Percentiles rank a stretch among this genome's conserved stretches.
Conservation (phyloP, 2,113 vertebrate genomes). For the Poeciliopsis turrubarensis region DNA sequence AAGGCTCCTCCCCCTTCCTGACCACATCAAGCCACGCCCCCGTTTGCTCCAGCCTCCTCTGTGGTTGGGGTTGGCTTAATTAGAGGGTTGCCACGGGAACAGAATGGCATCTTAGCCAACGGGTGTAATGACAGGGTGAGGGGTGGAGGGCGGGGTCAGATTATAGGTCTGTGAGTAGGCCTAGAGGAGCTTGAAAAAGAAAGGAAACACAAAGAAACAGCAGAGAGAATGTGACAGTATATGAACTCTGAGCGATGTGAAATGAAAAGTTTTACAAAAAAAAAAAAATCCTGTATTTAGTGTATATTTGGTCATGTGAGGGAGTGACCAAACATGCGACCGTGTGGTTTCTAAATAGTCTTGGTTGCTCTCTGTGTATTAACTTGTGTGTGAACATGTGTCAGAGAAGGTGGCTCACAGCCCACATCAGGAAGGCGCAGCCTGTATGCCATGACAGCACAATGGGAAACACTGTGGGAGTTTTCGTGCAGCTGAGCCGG, state of each 20-base stretch:
- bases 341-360: constrained; percentile 38
- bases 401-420: constrained; percentile 62
- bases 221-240: constrained; percentile 42
- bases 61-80: constrained; percentile 76
- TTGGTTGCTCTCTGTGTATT: constrained; percentile 33
- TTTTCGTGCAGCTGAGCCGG: constrained; percentile 52
- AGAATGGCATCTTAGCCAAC: constrained; percentile 75
- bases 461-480: constrained; percentile 65
- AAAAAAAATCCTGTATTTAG: background rate
- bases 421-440: constrained; percentile 56
- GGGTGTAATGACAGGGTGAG: constrained; percentile 82
- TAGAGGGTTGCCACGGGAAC: constrained; percentile 81
- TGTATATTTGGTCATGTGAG: background rate
- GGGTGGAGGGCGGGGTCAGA: constrained; percentile 80
- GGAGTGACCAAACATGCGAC: constrained; percentile 47
- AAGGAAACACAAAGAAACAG: constrained; percentile 41
- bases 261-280: constrained; percentile 4
- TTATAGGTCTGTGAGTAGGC: constrained; percentile 74
- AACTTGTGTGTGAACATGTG: constrained; percentile 7
- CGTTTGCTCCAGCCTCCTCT: constrained; percentile 33
- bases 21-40: constrained; percentile 60
- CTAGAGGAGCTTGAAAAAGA: constrained; percentile 68
- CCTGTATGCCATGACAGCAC: constrained; percentile 54
- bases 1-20: constrained; percentile 52
- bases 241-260: constrained; percentile 42